These are phyloP conservation scores for Campoletis raptor DNA, from an alignment of 2,888 invertebrate species.

Conservation along the genomic window DNA sequence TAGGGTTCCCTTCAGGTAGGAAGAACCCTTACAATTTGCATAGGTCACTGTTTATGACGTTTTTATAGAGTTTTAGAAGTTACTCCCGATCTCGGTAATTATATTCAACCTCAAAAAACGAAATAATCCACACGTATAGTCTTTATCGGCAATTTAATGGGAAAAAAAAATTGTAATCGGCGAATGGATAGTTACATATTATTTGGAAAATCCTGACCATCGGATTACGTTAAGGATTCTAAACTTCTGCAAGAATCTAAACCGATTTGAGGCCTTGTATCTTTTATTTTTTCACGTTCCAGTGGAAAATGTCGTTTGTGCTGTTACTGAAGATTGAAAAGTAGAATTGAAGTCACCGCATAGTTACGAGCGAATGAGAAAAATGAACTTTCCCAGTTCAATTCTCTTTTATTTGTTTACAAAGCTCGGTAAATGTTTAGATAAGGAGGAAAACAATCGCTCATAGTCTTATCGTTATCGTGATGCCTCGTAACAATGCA, in stretches of 20 bases:
- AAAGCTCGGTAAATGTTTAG: neutral
- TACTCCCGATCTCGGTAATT: neutral
- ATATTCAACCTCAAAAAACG: neutral
- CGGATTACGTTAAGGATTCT: neutral
- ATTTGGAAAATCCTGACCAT: no score
- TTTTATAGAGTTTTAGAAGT: neutral
- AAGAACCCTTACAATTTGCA: neutral
- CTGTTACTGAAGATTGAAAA: no score
- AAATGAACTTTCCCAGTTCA: neutral
- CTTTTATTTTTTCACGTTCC: no score
- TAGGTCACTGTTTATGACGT: neutral
- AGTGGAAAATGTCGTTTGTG: no score
- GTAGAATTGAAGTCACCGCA: neutral
- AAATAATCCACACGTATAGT: no score
- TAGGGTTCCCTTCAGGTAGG: neutral
- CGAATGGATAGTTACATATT: no score
- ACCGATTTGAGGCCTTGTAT: neutral
- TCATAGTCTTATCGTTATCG: conserved; percentile 34
- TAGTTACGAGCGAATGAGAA: neutral
- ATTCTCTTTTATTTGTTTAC: neutral
- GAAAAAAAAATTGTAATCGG: no score
- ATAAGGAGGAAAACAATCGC: conserved; percentile 12
- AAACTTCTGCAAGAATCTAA: neutral
- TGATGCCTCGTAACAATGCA: conserved; percentile 19
- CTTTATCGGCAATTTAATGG: no score